Base-by-base conservation (phyloP, 2,888 invertebrate genomes). In the Acleris literana region DNA sequence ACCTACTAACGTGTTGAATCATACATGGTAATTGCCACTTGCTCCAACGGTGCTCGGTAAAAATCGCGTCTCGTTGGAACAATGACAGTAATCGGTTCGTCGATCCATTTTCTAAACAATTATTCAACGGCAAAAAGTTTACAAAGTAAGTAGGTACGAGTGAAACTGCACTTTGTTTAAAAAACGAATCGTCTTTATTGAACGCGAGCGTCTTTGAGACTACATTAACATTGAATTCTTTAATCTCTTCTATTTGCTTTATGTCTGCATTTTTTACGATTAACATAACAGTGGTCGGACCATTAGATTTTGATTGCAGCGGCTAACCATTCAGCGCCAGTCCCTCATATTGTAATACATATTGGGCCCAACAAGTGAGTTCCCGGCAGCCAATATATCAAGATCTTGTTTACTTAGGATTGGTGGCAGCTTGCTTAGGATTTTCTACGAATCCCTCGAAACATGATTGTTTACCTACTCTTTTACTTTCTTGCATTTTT, bases 21-120 rank as follows among this genome's bases (percentile, higher is more conserved):
- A 46, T n/a, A 46, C 16, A n/a, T 6, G n/a, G 46, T n/a, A 46
- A 46, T 46, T 46, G 16, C 17, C 16, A 46, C 9, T 46, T 46
- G 17, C 46, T 46, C 2, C 13, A 16, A 46, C 39, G 39, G 39
- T 46, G 6, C 17, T 65, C 51, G 61, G 51, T 61, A 53, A 66
- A 66, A 61, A 65, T 65, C 25, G 46, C 44, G 44, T 61, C 61
- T 66, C 22, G 25, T 46, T 57, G 9, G 43, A 56, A 68, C 71
- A 69, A 71, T 67, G 59, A 62, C 55, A 51, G 68, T 67, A 66
- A 69, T 59, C 48, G 48, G 68, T 63, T 70, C 70, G 49, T 54
- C 52, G 70, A 70, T 69, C 63, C 48, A 68, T 71, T 70, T 70
- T 70, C 70, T 69, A 65, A 49, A 49, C 64, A 70, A 68, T 56